Evolutionary conservation across 2,888 invertebrate species (phyloP).

Genomic region (Leptopilina myrica): DNA sequence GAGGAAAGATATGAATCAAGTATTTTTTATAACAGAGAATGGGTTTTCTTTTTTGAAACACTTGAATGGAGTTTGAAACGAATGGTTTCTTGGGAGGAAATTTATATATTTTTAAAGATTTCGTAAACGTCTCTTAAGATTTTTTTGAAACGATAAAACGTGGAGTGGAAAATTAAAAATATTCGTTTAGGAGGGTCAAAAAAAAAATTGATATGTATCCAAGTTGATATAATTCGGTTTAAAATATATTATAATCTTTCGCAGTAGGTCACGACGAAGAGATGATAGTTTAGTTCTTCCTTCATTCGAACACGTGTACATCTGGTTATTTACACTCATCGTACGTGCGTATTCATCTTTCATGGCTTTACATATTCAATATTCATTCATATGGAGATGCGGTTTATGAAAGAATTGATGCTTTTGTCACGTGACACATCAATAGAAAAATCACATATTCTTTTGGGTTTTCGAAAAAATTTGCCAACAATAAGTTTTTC

Average conservation of each 20-base stretch:
- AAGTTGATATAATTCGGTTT: not conserved
- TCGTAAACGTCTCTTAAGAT: too few species aligned
- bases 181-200: too few species aligned
- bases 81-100: too few species aligned
- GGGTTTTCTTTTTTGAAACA: too few species aligned
- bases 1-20: too few species aligned
- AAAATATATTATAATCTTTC: not conserved
- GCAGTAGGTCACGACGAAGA: conserved; percentile 11
- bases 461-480: not conserved
- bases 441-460: not conserved
- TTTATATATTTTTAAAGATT: too few species aligned
- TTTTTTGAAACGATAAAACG: too few species aligned
- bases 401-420: conserved; percentile 4
- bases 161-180: too few species aligned
- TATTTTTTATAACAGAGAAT: too few species aligned
- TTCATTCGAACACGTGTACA: conserved; percentile 23
- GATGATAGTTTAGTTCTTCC: conserved; percentile 7
- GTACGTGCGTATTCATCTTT: conserved; percentile 23
- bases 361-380: conserved; percentile 16
- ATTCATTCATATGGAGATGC: conserved; percentile 30
- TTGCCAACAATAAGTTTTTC: too few species aligned
- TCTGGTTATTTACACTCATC: conserved; percentile 18
- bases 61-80: too few species aligned
- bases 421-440: conserved; percentile 13
- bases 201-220: not conserved